phyloP scores from a whole-genome alignment of 2,113 vertebrate genomes.

The Plecotus auritus region DNA sequence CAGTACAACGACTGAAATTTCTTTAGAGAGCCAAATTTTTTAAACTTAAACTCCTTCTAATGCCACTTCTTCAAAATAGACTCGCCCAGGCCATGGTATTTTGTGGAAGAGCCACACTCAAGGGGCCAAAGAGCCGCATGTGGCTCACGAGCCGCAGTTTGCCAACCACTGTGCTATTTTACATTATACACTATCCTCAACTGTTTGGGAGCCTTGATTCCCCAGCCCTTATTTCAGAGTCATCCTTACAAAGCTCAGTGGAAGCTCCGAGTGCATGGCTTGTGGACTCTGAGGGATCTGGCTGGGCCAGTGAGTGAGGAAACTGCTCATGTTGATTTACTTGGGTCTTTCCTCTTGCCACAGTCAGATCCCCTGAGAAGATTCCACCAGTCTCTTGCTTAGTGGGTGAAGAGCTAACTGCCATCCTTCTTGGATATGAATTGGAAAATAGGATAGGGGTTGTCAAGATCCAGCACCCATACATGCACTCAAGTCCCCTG shows the following conservation, averaged over 20 bases:
- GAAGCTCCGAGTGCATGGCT: background rate
- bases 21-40: no score
- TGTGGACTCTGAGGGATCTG: no score
- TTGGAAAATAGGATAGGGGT: background rate
- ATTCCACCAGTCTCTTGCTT: background rate
- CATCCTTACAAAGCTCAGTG: background rate
- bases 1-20: no score
- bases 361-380: background rate
- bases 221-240: background rate
- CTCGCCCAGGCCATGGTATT: no score
- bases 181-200: background rate
- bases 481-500: fast-evolving
- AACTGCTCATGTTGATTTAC: background rate
- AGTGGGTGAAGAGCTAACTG: background rate
- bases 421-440: background rate
- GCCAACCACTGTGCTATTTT: background rate
- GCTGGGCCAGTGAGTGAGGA: background rate
- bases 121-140: no score
- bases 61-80: no score
- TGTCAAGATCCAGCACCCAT: background rate
- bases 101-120: no score
- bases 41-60: no score
- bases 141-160: no score
- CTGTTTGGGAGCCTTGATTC: background rate
- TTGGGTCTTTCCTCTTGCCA: background rate